Evolutionary conservation across 2,113 vertebrate genomes (phyloP), one percentile per base, ranked within the genome.

Genomic region (Cephalopholis sonnerati): DNA sequence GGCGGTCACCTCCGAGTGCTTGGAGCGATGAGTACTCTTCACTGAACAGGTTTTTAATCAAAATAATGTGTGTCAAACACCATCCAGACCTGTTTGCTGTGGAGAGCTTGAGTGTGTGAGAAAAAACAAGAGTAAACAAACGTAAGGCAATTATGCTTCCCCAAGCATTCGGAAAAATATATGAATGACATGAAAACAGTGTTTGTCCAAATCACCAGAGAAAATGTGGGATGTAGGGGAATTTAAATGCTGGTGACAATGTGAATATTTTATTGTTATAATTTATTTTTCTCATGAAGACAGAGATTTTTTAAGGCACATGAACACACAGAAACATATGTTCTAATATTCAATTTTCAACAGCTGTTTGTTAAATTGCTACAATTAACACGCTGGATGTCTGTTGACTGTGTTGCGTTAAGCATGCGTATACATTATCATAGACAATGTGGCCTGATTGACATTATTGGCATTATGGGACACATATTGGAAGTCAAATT

Each of bases 1-100:
- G 81, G 65, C 76, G 66, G 81, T 88, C 85, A 86, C 89, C 81
- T 90, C 79, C 13, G 82, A 79, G 89, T 62, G 74, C 87, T 81
- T 36, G 12, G 10, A 73, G 87, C 65, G 9, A 74, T 51, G 74
- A 90, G 80, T 53, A 41, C 89, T 88, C 93, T 87, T 84, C 79
- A 72, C 59, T 18, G 74, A 91, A 90, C 83, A 51, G 77, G 73
- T 86, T 91, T 94, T 91, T 93, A 91, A 93, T 92, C 85, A 83
- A 84, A 90, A 86, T 84, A 83, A 80, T 7, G 73, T 81, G 87
- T 84, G 77, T 90, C 89, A 82, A 84, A 83, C 83, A 67, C 66
- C 69, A 59, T 24, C 2, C 20, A 81, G 85, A 74, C 57, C 69
- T 54, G 66, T 65, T 75, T 74, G 50, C 74, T 29, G 57, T 29